These are phyloP conservation scores for Phragmatobia fuliginosa DNA, from an alignment of 2,888 invertebrate genomes.

Conservation along the genomic window DNA sequence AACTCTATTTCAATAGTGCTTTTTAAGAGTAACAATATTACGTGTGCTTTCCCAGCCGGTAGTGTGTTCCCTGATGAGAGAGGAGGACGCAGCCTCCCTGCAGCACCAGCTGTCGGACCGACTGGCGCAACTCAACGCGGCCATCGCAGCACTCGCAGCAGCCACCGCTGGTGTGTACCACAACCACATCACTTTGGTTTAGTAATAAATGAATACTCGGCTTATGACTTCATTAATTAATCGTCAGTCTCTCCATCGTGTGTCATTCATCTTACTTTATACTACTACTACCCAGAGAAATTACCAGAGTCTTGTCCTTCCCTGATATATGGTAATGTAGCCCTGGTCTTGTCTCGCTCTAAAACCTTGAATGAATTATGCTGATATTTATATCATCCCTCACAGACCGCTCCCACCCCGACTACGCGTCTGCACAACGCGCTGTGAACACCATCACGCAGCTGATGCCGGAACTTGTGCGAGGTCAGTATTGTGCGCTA, in stretches of 20 bases:
- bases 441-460: constrained; percentile 34
- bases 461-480: constrained; percentile 35
- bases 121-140: constrained; percentile 39
- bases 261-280: no score
- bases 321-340: no score
- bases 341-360: no score
- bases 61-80: constrained; percentile 12
- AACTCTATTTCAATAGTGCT: no score
- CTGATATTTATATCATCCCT: background rate
- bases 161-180: constrained; percentile 34
- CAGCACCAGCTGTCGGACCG: constrained; percentile 24
- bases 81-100: constrained; percentile 16
- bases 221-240: no score
- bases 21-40: no score
- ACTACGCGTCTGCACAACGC: constrained; percentile 39
- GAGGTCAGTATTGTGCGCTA: constrained; percentile 24
- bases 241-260: no score
- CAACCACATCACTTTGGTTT: no score
- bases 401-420: constrained; percentile 37
- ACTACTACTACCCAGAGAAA: no score
- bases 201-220: no score
- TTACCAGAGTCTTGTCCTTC: no score
- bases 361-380: no score
- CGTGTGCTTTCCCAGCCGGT: constrained; percentile 33
- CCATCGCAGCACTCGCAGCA: constrained; percentile 35